Evolutionary conservation across 1,140 invertebrate species (phyloP).

Genomic region (Drosophila quadrilineata): DNA sequence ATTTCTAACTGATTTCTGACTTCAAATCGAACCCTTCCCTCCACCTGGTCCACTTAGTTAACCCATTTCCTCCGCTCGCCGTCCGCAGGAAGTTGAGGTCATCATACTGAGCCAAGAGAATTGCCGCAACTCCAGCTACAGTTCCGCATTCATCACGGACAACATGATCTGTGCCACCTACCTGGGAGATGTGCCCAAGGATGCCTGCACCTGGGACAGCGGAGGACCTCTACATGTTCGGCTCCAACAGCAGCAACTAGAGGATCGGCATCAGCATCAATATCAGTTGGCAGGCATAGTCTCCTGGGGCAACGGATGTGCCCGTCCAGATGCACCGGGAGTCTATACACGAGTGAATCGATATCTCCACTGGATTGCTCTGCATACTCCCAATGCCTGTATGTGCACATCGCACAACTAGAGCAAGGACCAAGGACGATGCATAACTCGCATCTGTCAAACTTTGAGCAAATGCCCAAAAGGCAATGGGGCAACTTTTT

Average conservation of each 20-base stretch:
- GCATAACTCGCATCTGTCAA: slow-evolving; percentile 13
- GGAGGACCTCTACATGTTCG: slow-evolving; percentile 85
- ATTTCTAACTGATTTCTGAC: no score
- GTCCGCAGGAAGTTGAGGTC: slow-evolving; percentile 84
- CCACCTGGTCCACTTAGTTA: not conserved
- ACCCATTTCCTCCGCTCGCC: not conserved
- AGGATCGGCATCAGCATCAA: slow-evolving; percentile 37
- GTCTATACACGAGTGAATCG: slow-evolving; percentile 88
- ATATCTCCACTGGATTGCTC: slow-evolving; percentile 86
- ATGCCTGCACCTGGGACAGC: slow-evolving; percentile 86
- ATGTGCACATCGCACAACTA: slow-evolving; percentile 44
- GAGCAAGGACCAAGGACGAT: not conserved
- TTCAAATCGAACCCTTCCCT: not conserved
- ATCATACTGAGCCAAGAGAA: slow-evolving; percentile 69
- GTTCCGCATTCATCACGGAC: slow-evolving; percentile 51
- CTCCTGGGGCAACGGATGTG: slow-evolving; percentile 87
- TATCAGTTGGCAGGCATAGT: slow-evolving; percentile 83
- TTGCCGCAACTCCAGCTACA: slow-evolving; percentile 57
- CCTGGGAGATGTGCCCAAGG: slow-evolving; percentile 81
- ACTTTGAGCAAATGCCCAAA: slow-evolving; percentile 5
- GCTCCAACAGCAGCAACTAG: no score
- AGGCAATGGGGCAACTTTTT: slow-evolving; percentile 37
- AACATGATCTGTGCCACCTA: slow-evolving; percentile 83
- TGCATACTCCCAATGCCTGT: slow-evolving; percentile 85
- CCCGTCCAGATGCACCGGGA: slow-evolving; percentile 84